phyloP scores from a whole-genome alignment of 1,140 invertebrate species.

The Neoseiulus cucumeris region DNA sequence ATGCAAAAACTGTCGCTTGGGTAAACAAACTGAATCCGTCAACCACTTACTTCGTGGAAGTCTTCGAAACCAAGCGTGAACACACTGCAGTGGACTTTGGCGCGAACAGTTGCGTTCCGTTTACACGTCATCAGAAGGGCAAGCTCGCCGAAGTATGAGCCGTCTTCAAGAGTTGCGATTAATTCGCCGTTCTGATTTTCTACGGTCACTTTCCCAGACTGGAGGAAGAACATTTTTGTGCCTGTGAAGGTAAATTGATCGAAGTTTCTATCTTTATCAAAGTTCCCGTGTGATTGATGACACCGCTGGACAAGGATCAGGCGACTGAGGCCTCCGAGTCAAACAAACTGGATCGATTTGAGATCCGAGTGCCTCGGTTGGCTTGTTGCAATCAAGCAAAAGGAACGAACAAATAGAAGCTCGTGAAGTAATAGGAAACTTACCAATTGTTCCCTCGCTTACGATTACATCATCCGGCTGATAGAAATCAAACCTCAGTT shows the following conservation, averaged over 20 bases:
- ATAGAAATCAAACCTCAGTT: constrained; percentile 96
- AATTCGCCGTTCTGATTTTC: constrained; percentile 90
- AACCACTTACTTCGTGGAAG: constrained; percentile 42
- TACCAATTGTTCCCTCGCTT: constrained; percentile 40
- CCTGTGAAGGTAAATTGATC: constrained; percentile 24
- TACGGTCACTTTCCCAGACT: constrained; percentile 95
- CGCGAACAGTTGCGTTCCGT: constrained; percentile 80
- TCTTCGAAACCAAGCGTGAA: constrained; percentile 94
- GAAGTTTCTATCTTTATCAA: too few species aligned
- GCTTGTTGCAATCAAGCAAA: too few species aligned
- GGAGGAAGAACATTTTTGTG: constrained; percentile 98
- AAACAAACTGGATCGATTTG: too few species aligned
- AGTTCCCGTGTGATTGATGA: too few species aligned
- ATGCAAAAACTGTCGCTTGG: too few species aligned
- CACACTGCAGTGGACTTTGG: constrained; percentile 95
- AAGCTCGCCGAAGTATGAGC: constrained; percentile 78
- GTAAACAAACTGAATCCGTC: background rate
- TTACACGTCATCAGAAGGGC: constrained; percentile 38
- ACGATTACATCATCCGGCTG: constrained; percentile 96
- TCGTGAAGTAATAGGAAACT: background rate
- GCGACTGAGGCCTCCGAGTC: too few species aligned
- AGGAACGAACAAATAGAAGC: too few species aligned
- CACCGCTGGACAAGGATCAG: too few species aligned
- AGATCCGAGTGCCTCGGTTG: too few species aligned
- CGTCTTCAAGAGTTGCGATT: constrained; percentile 92